Conservation (phyloP, 2,888 invertebrate species). For the Ectemnius lituratus region DNA sequence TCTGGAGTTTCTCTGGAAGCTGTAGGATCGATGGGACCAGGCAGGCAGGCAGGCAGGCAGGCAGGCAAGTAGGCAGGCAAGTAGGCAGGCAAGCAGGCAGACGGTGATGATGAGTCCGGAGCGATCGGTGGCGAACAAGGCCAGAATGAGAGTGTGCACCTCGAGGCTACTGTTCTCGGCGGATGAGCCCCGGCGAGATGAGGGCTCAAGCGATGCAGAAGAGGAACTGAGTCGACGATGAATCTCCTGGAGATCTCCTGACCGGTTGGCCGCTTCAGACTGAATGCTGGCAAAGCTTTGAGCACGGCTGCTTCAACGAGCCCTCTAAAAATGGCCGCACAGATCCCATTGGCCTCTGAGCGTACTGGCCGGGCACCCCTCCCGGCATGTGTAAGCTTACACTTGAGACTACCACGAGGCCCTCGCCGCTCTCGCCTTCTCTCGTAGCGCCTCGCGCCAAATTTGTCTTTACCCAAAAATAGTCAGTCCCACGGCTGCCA, state of each 20-base stretch:
- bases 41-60: too few species aligned
- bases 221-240: conserved; percentile 12
- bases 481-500: conserved; percentile 75
- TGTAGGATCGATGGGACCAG: too few species aligned
- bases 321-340: conserved; percentile 78
- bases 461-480: conserved; percentile 91
- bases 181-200: conserved; percentile 7
- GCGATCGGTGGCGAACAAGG: too few species aligned
- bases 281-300: conserved; percentile 71
- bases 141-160: too few species aligned
- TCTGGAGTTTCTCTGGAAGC: too few species aligned
- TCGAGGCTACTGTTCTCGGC: too few species aligned
- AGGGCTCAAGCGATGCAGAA: conserved; percentile 18
- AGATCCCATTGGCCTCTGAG: conserved; percentile 76
- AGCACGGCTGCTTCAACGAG: conserved; percentile 61
- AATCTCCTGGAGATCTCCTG: conserved; percentile 51
- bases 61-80: too few species aligned
- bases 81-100: too few species aligned
- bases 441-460: conserved; percentile 81
- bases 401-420: conserved; percentile 69
- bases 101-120: too few species aligned
- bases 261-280: conserved; percentile 69
- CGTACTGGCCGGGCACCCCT: conserved; percentile 53
- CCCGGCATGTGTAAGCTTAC: conserved; percentile 75
- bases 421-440: conserved; percentile 38